These are phyloP conservation scores for Suricata suricatta DNA, from an alignment of 2,113 vertebrate genomes.

Conservation along the genomic window DNA sequence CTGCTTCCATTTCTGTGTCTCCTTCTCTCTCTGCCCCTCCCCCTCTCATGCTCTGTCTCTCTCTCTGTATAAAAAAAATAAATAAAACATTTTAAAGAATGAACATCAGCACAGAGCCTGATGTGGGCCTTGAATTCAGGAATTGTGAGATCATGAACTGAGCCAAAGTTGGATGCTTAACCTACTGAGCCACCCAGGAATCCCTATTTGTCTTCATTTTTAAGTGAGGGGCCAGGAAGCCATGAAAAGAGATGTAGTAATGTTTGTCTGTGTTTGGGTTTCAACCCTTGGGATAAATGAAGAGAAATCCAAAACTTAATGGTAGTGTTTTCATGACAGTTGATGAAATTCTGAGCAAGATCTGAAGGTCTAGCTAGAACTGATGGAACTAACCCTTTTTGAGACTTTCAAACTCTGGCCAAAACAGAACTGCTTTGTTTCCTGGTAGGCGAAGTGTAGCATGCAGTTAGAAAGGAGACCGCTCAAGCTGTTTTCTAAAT, in stretches of 20 bases:
- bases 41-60: too few relatives aligned
- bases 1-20: too few relatives aligned
- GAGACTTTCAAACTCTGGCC: not conserved
- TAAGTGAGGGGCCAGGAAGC: not conserved
- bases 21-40: too few relatives aligned
- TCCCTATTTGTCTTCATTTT: not conserved
- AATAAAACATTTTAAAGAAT: too few relatives aligned
- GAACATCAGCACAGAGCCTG: too few relatives aligned
- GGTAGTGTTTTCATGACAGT: not conserved
- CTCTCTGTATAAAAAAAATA: too few relatives aligned
- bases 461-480: not conserved
- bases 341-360: not conserved
- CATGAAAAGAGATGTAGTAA: not conserved
- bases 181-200: too few relatives aligned
- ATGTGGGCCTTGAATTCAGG: too few relatives aligned
- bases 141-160: too few relatives aligned
- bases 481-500: not conserved
- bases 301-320: not conserved
- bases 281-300: not conserved
- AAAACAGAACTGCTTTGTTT: not conserved
- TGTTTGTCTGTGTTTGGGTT: not conserved
- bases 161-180: too few relatives aligned
- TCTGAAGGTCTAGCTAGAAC: not conserved
- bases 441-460: not conserved
- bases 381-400: not conserved